phyloP scores from a whole-genome alignment of 2,888 invertebrate species.

The Micropterix aruncella region DNA sequence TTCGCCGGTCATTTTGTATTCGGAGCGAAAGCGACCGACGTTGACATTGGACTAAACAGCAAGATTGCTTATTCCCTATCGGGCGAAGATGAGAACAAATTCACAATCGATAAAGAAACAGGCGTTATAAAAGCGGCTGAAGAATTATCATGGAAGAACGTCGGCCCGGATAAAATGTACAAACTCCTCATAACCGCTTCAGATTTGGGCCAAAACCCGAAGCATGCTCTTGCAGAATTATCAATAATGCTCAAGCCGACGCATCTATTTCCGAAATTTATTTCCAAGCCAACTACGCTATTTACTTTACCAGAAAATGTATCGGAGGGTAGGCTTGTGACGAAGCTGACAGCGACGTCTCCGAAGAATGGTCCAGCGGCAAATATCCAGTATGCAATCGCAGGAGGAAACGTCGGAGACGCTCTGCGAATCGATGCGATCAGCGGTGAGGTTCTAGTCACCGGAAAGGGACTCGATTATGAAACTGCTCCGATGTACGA shows the following conservation, averaged over 20 bases:
- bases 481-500: conserved; percentile 74
- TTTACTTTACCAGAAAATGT: conserved; percentile 73
- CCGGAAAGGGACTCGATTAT: conserved; percentile 69
- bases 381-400: conserved; percentile 66
- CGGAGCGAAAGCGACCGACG: conserved; percentile 76
- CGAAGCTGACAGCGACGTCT: conserved; percentile 62
- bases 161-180: conserved; percentile 43
- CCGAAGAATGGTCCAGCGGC: conserved; percentile 63
- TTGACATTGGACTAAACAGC: conserved; percentile 70
- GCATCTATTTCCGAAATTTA: conserved; percentile 68
- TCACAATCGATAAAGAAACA: conserved; percentile 63
- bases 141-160: conserved; percentile 42
- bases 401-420: conserved; percentile 87
- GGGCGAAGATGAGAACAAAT: conserved; percentile 64
- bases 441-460: conserved; percentile 69
- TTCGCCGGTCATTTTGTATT: conserved; percentile 75
- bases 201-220: conserved; percentile 60
- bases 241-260: conserved; percentile 64
- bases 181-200: conserved; percentile 64
- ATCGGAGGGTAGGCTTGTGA: conserved; percentile 60
- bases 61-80: conserved; percentile 64
- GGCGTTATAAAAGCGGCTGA: conserved; percentile 76
- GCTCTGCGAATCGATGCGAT: conserved; percentile 68
- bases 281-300: conserved; percentile 50
- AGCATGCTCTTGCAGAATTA: conserved; percentile 60